A percentile compares a stretch with the other conserved stretches of the same genome.
Evolutionary conservation across 2,888 invertebrate genomes (phyloP).

Genomic region (Calameuta filiformis): DNA sequence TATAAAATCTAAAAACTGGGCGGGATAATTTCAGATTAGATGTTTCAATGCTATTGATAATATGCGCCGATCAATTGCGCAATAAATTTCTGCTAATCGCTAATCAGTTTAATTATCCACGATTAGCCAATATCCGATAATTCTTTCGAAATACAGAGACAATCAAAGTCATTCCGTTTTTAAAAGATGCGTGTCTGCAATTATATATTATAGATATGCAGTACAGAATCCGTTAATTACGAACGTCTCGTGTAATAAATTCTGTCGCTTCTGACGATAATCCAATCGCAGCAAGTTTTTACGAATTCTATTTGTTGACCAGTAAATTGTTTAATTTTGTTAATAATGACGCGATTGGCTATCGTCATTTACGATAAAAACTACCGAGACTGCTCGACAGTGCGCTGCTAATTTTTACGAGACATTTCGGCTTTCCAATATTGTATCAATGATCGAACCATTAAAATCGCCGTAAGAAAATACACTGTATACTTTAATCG

Average conservation of each 20-base stretch:
- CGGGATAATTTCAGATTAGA: background rate
- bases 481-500: conserved; percentile 19
- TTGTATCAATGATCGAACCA: conserved; percentile 12
- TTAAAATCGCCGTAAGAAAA: conserved; percentile 19
- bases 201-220: background rate
- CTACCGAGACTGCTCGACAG: background rate
- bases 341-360: conserved; percentile 17
- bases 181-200: background rate
- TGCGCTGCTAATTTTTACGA: background rate
- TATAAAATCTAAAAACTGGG: background rate
- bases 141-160: conserved; percentile 23
- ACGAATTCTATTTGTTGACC: conserved; percentile 56
- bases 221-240: background rate
- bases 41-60: background rate
- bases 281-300: conserved; percentile 31
- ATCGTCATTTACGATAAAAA: background rate
- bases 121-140: conserved; percentile 8
- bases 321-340: conserved; percentile 61
- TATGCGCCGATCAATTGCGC: background rate
- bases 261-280: background rate
- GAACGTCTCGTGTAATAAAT: background rate
- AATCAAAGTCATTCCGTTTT: conserved; percentile 23
- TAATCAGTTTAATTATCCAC: background rate
- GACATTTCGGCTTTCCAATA: conserved; percentile 14
- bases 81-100: background rate